These are phyloP conservation scores for Philereme transversata DNA, from an alignment of 2,888 invertebrate genomes.

Conservation along the genomic window DNA sequence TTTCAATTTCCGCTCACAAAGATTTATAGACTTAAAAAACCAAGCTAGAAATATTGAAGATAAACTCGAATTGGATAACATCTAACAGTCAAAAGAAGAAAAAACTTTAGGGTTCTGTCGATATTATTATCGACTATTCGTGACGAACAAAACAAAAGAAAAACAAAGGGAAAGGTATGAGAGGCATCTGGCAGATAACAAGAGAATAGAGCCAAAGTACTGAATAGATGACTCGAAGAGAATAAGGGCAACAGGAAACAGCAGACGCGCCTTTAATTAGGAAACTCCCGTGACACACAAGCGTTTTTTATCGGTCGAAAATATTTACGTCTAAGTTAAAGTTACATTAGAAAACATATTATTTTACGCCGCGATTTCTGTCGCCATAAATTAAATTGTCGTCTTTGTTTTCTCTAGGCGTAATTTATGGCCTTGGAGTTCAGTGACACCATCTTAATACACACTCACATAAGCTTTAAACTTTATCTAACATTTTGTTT, in stretches of 20 bases:
- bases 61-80: slow-evolving; percentile 31
- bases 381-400: slow-evolving; percentile 35
- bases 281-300: slow-evolving; percentile 32
- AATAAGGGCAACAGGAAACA: slow-evolving; percentile 18
- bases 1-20: slow-evolving; percentile 22
- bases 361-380: slow-evolving; percentile 25
- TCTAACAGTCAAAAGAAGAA: slow-evolving; percentile 29
- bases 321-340: slow-evolving; percentile 33
- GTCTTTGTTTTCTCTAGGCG: slow-evolving; percentile 31
- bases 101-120: slow-evolving; percentile 32
- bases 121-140: slow-evolving; percentile 39
- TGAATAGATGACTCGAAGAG: slow-evolving; percentile 1
- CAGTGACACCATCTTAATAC: slow-evolving; percentile 28
- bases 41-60: slow-evolving; percentile 27
- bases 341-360: slow-evolving; percentile 31
- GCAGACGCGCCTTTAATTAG: slow-evolving; percentile 34
- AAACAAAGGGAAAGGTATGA: slow-evolving; percentile 40
- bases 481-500: slow-evolving; percentile 23
- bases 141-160: slow-evolving; percentile 37
- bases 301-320: slow-evolving; percentile 41
- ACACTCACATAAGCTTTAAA: slow-evolving; percentile 22
- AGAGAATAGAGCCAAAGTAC: background rate
- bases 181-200: slow-evolving; percentile 26
- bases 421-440: slow-evolving; percentile 28
- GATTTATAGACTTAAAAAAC: slow-evolving; percentile 26